Evolutionary conservation across 2,113 vertebrate species (phyloP).

Genomic region (Sitta europaea): DNA sequence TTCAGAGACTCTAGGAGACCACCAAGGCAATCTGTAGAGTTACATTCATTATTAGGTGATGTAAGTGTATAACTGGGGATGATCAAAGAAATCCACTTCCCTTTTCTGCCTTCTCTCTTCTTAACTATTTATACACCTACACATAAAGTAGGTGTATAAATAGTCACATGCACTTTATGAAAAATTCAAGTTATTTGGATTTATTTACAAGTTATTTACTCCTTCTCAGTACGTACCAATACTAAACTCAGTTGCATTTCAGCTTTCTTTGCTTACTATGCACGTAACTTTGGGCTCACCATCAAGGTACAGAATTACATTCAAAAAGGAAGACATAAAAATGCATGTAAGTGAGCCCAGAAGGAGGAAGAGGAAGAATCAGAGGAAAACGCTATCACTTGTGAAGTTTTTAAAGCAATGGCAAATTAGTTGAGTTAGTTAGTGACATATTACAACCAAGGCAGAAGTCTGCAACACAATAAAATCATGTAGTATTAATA

Average conservation of each 20-base stretch:
- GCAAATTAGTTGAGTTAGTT: neutral
- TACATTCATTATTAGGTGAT: neutral
- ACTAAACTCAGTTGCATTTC: neutral
- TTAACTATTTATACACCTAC: neutral
- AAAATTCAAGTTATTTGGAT: conserved; percentile 1
- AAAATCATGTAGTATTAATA: neutral
- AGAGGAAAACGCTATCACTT: neutral
- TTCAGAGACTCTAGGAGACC: neutral
- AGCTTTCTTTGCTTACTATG: neutral
- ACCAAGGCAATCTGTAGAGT: neutral
- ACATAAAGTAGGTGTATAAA: too few relatives aligned
- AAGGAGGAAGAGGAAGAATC: neutral
- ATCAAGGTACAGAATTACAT: neutral
- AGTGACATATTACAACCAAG: neutral
- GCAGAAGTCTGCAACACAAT: neutral
- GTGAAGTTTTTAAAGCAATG: neutral
- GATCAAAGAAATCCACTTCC: neutral
- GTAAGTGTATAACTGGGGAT: neutral
- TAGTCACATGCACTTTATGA: neutral
- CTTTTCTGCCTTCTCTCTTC: conserved; percentile 13
- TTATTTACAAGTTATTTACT: conserved; percentile 34
- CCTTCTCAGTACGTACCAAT: neutral
- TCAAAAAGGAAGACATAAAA: neutral
- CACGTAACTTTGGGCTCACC: neutral
- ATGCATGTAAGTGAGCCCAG: neutral